A percentile compares a stretch with the other conserved stretches of the same genome.
phyloP scores from a whole-genome alignment of 2,113 vertebrate genomes.

The Petromus typicus region DNA sequence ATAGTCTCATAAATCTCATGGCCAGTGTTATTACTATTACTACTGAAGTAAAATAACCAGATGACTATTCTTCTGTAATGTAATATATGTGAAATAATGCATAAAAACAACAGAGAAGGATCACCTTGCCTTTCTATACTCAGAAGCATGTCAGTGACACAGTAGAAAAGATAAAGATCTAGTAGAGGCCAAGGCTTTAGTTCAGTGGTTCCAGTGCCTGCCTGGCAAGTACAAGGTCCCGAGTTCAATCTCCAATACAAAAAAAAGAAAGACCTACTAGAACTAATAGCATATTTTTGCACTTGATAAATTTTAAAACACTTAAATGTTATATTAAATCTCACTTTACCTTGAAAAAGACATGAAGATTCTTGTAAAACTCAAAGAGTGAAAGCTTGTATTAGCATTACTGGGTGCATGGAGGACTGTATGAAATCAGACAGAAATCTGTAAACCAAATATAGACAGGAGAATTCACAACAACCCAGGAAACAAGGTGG shows the following conservation, averaged over 20 bases:
- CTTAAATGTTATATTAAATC: neutral
- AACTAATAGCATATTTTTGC: neutral
- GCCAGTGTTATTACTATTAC: neutral
- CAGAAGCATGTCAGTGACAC: neutral
- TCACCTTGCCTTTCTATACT: neutral
- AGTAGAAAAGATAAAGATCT: neutral
- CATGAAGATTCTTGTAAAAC: neutral
- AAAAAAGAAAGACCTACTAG: neutral
- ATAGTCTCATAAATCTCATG: neutral
- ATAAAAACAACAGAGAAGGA: conserved; percentile 10
- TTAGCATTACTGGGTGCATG: neutral
- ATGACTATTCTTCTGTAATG: neutral
- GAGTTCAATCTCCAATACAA: no score
- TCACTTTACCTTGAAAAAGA: neutral
- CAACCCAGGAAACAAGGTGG: neutral
- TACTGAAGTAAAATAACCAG: conserved; percentile 2
- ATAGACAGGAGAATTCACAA: neutral
- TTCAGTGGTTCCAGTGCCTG: no score
- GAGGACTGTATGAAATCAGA: neutral
- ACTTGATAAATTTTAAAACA: conserved; percentile 28
- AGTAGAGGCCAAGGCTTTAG: no score
- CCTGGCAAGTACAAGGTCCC: no score
- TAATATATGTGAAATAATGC: neutral
- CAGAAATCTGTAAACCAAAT: neutral
- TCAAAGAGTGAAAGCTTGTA: neutral